Evolutionary conservation across 64 coral and sea anemone species (phyloP), one percentile per base, ranked within the genome.

Genomic region (Pocillopora damicornis): DNA sequence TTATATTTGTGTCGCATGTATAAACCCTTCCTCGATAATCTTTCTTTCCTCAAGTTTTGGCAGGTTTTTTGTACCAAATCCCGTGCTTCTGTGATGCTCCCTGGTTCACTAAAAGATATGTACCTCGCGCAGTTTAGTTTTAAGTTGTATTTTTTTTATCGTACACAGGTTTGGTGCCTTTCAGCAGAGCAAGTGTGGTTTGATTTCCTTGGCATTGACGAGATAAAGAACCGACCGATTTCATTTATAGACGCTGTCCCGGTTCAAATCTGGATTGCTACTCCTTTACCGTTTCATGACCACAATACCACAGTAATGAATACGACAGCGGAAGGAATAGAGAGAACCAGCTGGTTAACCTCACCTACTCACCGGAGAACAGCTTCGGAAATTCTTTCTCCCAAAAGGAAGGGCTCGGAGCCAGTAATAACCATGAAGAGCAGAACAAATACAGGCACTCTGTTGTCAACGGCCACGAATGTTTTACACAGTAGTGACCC

Each of bases 211-310:
- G 97, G 97, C 13, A 73, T 99, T 76, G 82, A 88, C 0, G 88
- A 86, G 8, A 58, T 87, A 12, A 93, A 95, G 45, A 83, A 83
- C 45, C 90, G 97, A 57, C 93, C 97, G 8, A 90, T 95, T 61
- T 79, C 97, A 30, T 95, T 99, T 35, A 82, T 99, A 13, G 97
- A 99, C 56, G 93, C 97, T 34, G 81, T 99, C 51, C 97, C 97
- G 0, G 30, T 99, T 14, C 82, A 89, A 5, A 18, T 99, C 22
- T 99, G 93, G 88, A 92, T 99, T 57, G 94, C 90, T 76, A 95
- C 93, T 71, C 97, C 97, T 15, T 37, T 88, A 63, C 83, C 74
- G 15, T 15, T 13, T 4, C 14, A 14, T 22, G 37, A 25, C 22
- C 12, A 58, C 64, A 85, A 14, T 37, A 66, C 26, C 68, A 59